Base-by-base conservation (phyloP, 1,140 invertebrate species). In the Bactericera cockerelli region DNA sequence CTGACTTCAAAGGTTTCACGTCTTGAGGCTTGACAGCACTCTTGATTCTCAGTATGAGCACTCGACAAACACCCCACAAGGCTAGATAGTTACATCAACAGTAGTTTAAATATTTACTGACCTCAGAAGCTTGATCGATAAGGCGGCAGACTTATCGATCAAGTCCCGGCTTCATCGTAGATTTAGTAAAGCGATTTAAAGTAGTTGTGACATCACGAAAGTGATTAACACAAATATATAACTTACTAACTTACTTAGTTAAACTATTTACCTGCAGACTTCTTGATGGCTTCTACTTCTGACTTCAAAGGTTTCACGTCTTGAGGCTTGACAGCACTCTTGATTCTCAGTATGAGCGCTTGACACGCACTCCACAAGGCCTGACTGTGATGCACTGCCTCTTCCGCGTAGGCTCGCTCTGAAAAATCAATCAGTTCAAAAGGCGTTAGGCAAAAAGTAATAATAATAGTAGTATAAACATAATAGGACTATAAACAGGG, bases 351-450 rank as follows among this genome's bases (percentile, higher is more conserved):
- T 64, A 82, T 80, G n/a, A 95, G 79, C 3, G 86, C 82, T 67
- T 94, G 87, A 68, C 89, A 93, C 10, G 93, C 87, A 58, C 89
- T 80, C 94, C 93, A 98, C 62, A 96, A 76, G 28, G 88, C 79
- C 70, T 94, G 90, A 2, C 89, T 83, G 63, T 88, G 80, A 10
- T 49, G 42, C 6, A 49, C 42, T 49, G 42, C 42, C 8, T 16
- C 42, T 49, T 49, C 42, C 8, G 42, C 22, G n/a, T 49, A 22
- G 22, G 22, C 42, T 16, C 42, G 42, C 42, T 49, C 42, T 49
- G 42, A 4, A 49, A 49, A 49, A 36, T n/a, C n/a, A n/a, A n/a
- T n/a, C n/a, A n/a, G n/a, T n/a, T n/a, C n/a, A n/a, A n/a, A n/a
- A n/a, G n/a, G n/a, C n/a, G n/a, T n/a, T n/a, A n/a, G n/a, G n/a